A percentile compares a stretch with the other conserved stretches of the same genome.
Conservation (phyloP, 2,113 vertebrate genomes). For the Siniperca chuatsi region DNA sequence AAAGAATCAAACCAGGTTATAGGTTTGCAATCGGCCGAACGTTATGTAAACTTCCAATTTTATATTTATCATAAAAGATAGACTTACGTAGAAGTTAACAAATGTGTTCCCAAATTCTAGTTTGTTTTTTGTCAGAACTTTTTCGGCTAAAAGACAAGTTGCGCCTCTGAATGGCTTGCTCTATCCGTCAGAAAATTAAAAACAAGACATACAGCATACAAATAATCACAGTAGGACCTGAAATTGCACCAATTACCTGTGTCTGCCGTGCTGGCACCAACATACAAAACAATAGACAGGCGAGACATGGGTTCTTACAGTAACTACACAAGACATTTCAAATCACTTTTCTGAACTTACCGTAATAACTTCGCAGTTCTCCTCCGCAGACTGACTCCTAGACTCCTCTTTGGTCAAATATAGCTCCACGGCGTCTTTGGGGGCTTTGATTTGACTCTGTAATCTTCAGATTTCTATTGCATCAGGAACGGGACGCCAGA, state of each 20-base stretch:
- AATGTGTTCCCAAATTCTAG: neutral
- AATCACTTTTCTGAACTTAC: conserved; percentile 67
- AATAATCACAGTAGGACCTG: neutral
- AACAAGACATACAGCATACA: neutral
- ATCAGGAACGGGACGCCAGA: conserved; percentile 52
- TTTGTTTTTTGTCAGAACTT: neutral
- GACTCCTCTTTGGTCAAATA: conserved; percentile 40
- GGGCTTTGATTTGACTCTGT: conserved; percentile 8
- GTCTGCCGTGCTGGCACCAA: conserved; percentile 59
- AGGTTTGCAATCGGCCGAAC: neutral
- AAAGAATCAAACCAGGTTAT: neutral
- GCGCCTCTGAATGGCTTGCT: neutral
- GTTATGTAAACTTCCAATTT: neutral
- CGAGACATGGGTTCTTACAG: conserved; percentile 10
- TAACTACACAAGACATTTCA: conserved; percentile 22
- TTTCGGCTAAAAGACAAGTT: neutral
- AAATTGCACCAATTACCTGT: conserved; percentile 41
- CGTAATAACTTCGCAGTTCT: conserved; percentile 53
- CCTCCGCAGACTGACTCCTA: conserved; percentile 39
- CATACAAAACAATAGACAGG: conserved; percentile 51
- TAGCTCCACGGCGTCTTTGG: conserved; percentile 37
- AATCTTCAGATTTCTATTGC: conserved; percentile 53
- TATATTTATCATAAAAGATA: neutral
- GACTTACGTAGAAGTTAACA: neutral
- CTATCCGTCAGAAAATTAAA: neutral